A percentile compares a stretch with the other conserved stretches of the same genome.
Evolutionary conservation across 2,888 invertebrate genomes (phyloP).

Genomic region (Strigamia crassipes): DNA sequence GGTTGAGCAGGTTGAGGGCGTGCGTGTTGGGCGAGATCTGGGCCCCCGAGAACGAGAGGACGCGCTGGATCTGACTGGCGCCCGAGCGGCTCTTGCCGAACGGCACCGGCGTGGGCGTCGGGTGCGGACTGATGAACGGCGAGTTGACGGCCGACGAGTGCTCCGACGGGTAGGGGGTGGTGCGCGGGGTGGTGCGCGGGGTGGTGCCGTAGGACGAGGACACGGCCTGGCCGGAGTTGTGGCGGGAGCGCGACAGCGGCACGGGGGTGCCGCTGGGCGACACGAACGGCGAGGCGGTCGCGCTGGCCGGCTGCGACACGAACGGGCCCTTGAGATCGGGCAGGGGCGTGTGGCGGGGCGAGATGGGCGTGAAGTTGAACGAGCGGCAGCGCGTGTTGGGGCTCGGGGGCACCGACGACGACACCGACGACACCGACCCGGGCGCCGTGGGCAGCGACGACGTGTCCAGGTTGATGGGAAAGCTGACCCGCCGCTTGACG

Average conservation of each 20-base stretch:
- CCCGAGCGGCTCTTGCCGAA: slow-evolving; percentile 48
- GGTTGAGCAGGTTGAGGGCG: slow-evolving; percentile 1
- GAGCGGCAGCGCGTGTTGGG: slow-evolving; percentile 77
- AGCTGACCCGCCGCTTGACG: slow-evolving; percentile 44
- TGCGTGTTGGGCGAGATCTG: slow-evolving; percentile 36
- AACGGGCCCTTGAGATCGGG: slow-evolving; percentile 61
- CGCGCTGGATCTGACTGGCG: not conserved
- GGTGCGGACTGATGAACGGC: slow-evolving; percentile 56
- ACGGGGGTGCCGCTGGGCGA: slow-evolving; percentile 76
- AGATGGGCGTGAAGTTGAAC: slow-evolving; percentile 85
- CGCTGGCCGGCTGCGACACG: slow-evolving; percentile 68
- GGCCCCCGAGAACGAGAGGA: too few relatives aligned
- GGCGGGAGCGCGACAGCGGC: slow-evolving; percentile 68
- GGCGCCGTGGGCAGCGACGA: not conserved
- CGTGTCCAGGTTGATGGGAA: not conserved
- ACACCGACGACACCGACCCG: not conserved
- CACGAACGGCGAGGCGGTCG: slow-evolving; percentile 78
- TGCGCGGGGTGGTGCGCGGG: slow-evolving; percentile 49
- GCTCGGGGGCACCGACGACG: slow-evolving; percentile 68
- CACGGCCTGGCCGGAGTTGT: slow-evolving; percentile 61
- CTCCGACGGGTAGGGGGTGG: slow-evolving; percentile 51
- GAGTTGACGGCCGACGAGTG: slow-evolving; percentile 51
- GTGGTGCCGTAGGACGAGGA: slow-evolving; percentile 51
- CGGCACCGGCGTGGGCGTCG: slow-evolving; percentile 56
- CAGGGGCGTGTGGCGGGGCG: slow-evolving; percentile 65